Evolutionary conservation across 2,113 vertebrate genomes (phyloP), one percentile per base, ranked within the genome.

Genomic region (Psilopsiagon aymara): DNA sequence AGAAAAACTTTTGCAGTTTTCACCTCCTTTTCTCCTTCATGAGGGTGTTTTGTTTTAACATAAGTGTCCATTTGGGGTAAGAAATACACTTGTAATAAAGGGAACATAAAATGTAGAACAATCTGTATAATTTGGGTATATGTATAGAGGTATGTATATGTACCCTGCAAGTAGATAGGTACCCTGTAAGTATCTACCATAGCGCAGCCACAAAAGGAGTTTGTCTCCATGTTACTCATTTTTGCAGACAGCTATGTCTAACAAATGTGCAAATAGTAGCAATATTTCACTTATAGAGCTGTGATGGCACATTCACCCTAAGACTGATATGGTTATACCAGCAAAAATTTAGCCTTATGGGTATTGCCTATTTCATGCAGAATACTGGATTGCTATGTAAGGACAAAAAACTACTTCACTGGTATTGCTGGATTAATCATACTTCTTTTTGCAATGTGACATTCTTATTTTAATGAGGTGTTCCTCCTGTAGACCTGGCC

Each of bases 391-490:
- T 80, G 20, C 49, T 73, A 6, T 13, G 4, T 33, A 57, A 37
- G 29, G 33, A 68, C 39, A 81, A 92, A 83, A 64, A 7, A 2
- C 41, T 81, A 63, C 10, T 64, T 82, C 25, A 64, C 13, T 69
- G 19, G 19, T 73, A 73, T 29, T 49, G 37, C 19, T 59, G 24
- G 44, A 91, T 86, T 84, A 43, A 69, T 75, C 39, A 87, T 41
- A 55, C 21, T 55, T 81, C 64, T 80, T 41, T 41, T 41, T 47
- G 46, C 68, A 80, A 59, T 1, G 2, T 21, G 4, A 59, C 59
- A 43, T 79, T 80, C 82, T 71, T 67, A 83, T 77, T 92, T 95
- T 86, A 92, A 82, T 87, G 29, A 93, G 67, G 81, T 83, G 57
- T 53, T 92, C 46, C 49, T 73, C 39, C 29, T 31, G 27, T 25